Conservation (phyloP, 2,113 vertebrate species). For the Tricholaema leucomelas region DNA sequence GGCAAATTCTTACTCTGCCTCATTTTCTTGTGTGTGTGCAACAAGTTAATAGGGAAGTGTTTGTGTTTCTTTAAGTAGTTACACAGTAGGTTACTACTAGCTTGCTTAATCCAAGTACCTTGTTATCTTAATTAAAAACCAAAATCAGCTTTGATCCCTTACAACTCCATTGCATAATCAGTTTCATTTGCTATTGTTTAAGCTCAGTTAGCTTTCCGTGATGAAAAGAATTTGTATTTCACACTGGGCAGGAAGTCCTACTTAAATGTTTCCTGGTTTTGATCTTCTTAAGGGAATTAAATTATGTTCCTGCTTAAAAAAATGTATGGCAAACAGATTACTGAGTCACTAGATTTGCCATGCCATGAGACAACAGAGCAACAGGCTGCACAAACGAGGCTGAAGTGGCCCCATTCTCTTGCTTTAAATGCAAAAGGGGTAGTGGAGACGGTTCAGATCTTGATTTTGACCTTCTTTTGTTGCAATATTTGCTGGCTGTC, state of each 20-base stretch:
- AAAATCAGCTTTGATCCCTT: slow-evolving; percentile 69
- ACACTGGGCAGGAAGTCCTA: slow-evolving; percentile 71
- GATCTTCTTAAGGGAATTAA: slow-evolving; percentile 69
- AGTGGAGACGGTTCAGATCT: not conserved
- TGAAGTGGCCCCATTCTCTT: not conserved
- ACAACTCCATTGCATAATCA: slow-evolving; percentile 60
- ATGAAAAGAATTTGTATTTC: slow-evolving; percentile 73
- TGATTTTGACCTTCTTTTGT: not conserved
- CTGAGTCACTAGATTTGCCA: not conserved
- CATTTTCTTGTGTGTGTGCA: not conserved
- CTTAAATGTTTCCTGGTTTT: slow-evolving; percentile 70
- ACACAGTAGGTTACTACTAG: slow-evolving; percentile 39
- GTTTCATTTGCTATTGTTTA: slow-evolving; percentile 67
- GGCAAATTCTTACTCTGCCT: not conserved
- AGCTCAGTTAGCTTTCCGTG: slow-evolving; percentile 60
- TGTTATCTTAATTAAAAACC: slow-evolving; percentile 72
- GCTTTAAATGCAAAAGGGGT: not conserved
- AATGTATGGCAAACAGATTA: slow-evolving; percentile 27
- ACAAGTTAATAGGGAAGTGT: slow-evolving; percentile 52
- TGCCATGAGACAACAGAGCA: not conserved
- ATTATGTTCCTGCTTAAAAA: slow-evolving; percentile 43
- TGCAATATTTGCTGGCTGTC: not conserved
- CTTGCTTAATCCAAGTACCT: slow-evolving; percentile 66
- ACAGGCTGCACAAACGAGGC: not conserved
- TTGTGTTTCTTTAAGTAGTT: slow-evolving; percentile 48